A percentile compares a stretch with the other conserved stretches of the same genome.
Conservation (phyloP, 2,888 invertebrate species). For the Cheilosia impressa region DNA sequence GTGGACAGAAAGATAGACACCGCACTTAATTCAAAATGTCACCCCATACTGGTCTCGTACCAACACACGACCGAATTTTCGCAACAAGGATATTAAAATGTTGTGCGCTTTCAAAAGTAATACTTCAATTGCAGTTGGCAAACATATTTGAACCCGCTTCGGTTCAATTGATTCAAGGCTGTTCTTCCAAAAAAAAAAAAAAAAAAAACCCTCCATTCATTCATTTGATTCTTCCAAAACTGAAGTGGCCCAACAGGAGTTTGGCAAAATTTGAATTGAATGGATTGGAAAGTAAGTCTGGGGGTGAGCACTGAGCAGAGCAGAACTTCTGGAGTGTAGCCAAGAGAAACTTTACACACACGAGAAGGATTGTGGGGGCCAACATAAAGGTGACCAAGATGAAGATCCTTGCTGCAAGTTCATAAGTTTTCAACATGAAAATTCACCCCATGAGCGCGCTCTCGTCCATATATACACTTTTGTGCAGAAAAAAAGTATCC, state of each 20-base stretch:
- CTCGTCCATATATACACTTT: background rate
- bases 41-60: constrained; percentile 4
- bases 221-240: constrained; percentile 45
- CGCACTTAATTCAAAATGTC: constrained; percentile 60
- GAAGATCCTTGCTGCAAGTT: constrained; percentile 54
- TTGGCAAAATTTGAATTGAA: constrained; percentile 72
- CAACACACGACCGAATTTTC: background rate
- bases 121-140: constrained; percentile 13
- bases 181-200: constrained; percentile 6
- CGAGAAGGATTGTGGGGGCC: background rate
- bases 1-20: constrained; percentile 47
- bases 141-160: constrained; percentile 34
- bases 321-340: constrained; percentile 61
- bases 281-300: constrained; percentile 53
- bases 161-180: constrained; percentile 57
- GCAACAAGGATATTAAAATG: constrained; percentile 55
- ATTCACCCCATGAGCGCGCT: constrained; percentile 8
- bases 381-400: constrained; percentile 45
- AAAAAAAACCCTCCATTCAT: constrained; percentile 41
- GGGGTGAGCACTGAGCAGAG: background rate
- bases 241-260: constrained; percentile 65
- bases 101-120: constrained; percentile 55
- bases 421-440: constrained; percentile 68
- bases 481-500: constrained; percentile 62
- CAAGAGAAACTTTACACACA: constrained; percentile 29